These are phyloP conservation scores for Daubentonia madagascariensis DNA, from an alignment of 2,113 vertebrate species.

Conservation along the genomic window DNA sequence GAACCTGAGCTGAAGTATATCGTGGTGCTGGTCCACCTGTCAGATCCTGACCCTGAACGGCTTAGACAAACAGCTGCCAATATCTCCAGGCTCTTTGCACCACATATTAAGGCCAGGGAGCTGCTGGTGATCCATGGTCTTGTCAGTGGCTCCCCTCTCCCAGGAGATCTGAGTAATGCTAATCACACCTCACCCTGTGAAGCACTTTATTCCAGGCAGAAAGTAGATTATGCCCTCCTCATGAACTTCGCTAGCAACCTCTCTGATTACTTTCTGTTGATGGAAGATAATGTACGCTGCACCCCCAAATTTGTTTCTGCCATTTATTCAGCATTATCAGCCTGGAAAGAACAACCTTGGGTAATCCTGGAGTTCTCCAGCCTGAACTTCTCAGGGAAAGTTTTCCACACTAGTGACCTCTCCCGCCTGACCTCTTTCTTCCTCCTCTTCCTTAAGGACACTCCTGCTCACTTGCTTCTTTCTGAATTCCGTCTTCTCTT, in stretches of 20 bases:
- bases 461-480: slow-evolving; percentile 90
- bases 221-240: slow-evolving; percentile 88
- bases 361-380: slow-evolving; percentile 91
- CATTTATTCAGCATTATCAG: slow-evolving; percentile 76
- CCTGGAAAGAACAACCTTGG: slow-evolving; percentile 84
- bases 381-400: slow-evolving; percentile 91
- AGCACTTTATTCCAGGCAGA: slow-evolving; percentile 90
- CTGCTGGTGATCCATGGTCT: slow-evolving; percentile 86
- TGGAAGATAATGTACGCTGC: slow-evolving; percentile 86
- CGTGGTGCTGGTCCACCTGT: slow-evolving; percentile 90
- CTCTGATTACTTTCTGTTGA: slow-evolving; percentile 90
- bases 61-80: slow-evolving; percentile 50
- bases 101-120: slow-evolving; percentile 78
- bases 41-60: slow-evolving; percentile 82
- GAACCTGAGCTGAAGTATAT: slow-evolving; percentile 84
- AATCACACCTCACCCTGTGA: slow-evolving; percentile 84
- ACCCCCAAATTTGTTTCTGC: slow-evolving; percentile 83
- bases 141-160: slow-evolving; percentile 78
- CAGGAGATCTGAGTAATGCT: slow-evolving; percentile 83
- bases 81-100: slow-evolving; percentile 78
- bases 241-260: slow-evolving; percentile 86
- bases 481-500: slow-evolving; percentile 86
- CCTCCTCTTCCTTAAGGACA: slow-evolving; percentile 91
- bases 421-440: slow-evolving; percentile 87
- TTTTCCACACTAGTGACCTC: slow-evolving; percentile 87